Evolutionary conservation across 2,888 invertebrate genomes (phyloP), one percentile per base, ranked within the genome.

Genomic region (Andrena minutula): DNA sequence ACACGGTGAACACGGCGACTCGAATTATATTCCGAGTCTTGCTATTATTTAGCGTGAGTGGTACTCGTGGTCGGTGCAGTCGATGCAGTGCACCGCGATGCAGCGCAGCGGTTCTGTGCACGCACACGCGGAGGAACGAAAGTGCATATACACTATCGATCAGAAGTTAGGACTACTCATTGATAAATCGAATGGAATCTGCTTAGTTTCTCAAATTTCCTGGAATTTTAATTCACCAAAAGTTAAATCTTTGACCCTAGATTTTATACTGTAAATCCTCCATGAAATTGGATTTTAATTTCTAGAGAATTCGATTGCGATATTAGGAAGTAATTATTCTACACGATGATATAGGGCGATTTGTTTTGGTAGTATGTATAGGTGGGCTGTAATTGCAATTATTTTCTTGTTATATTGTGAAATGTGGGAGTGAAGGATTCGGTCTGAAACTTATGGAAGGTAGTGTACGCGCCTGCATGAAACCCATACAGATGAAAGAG

Each of bases 401-500:
- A 35, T 6, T n/a, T 58, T 0, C 35, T 26, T 28, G 26, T n/a
- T n/a, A 56, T 2, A 28, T 41, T 7, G n/a, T 0, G 23, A 49
- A 49, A 30, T 16, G n/a, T 23, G 23, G 23, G 16, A 32, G 10
- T 20, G 20, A 20, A 61, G 60, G 3, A 49, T 20, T 53, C 23
- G 30, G 30, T 71, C 30, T 10, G 23, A 49, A 68, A 74, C 60
- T 61, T 68, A 32, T 75, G 47, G 47, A 23, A 1, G 49, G 2
- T 32, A 51, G 61, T 68, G 49, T 60, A 58, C 32, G 47, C 32
- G 72, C 20, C 32, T 72, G 64, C 58, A 58, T 23, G 30, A 28
- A 28, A 73, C 65, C 16, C 47, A 35, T 2, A 28, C 8, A 30
- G 41, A 30, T 26, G 61, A 68, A 61, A 63, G 68, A 78, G 51